Evolutionary conservation across 2,888 invertebrate species (phyloP).

Genomic region (Sericinus montela): DNA sequence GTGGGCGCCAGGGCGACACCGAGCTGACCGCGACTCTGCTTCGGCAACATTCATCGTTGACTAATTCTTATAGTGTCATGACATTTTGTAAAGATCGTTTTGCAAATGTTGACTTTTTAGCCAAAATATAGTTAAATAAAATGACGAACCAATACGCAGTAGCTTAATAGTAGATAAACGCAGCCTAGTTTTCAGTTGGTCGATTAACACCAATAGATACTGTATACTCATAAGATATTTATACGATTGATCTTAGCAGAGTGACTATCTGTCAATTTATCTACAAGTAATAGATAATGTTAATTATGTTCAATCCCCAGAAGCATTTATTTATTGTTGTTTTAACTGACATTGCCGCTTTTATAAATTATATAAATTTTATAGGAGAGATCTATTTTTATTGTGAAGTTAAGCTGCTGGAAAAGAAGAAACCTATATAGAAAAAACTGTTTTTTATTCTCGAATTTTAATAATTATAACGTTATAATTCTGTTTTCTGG

Average conservation of each 20-base stretch:
- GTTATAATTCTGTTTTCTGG: constrained; percentile 69
- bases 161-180: constrained; percentile 74
- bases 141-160: constrained; percentile 78
- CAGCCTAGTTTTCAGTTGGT: constrained; percentile 75
- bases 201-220: constrained; percentile 75
- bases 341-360: constrained; percentile 71
- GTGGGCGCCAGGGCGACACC: constrained; percentile 41
- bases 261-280: constrained; percentile 76
- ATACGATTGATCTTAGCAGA: constrained; percentile 73
- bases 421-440: constrained; percentile 59
- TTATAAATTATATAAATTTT: constrained; percentile 78
- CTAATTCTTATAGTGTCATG: constrained; percentile 76
- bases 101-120: constrained; percentile 79
- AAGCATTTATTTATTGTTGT: constrained; percentile 74
- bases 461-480: constrained; percentile 67
- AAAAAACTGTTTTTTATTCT: constrained; percentile 57
- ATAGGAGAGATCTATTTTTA: constrained; percentile 80
- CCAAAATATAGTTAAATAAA: constrained; percentile 74
- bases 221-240: constrained; percentile 74
- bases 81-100: constrained; percentile 75
- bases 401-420: constrained; percentile 73
- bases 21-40: constrained; percentile 43
- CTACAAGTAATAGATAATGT: constrained; percentile 57
- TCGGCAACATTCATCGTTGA: constrained; percentile 68
- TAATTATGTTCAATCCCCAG: constrained; percentile 67